phyloP scores from a whole-genome alignment of 2,113 vertebrate species.

The Halcyon senegalensis region DNA sequence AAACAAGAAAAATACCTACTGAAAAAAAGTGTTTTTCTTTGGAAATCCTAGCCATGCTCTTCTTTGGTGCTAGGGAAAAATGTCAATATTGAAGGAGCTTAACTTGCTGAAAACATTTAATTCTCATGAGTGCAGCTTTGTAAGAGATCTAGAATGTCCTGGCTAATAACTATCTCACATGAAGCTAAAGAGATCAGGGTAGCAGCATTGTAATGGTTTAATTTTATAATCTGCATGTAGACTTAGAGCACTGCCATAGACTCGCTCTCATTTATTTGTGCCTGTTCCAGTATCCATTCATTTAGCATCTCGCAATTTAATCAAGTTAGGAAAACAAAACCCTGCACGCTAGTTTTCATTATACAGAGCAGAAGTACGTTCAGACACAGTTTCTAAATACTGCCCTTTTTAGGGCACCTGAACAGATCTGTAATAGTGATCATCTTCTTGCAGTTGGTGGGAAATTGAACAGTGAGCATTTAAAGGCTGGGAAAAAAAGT shows the following conservation, averaged over 20 bases:
- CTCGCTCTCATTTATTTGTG: not conserved
- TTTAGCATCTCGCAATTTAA: constrained; percentile 2
- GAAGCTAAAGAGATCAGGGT: not conserved
- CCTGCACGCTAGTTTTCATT: not conserved
- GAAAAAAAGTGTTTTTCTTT: not conserved
- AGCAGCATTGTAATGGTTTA: not conserved
- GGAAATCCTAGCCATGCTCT: not conserved
- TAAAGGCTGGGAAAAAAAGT: not conserved
- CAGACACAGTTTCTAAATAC: not conserved
- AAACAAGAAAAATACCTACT: not conserved
- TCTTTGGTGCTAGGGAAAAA: not conserved
- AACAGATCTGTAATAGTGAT: not conserved
- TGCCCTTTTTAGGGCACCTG: not conserved
- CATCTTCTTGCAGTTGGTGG: not conserved
- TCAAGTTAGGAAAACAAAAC: constrained; percentile 17
- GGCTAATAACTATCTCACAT: not conserved
- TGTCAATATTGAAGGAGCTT: constrained; percentile 12
- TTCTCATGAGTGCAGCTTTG: not conserved
- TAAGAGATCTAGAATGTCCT: not conserved
- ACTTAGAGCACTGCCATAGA: not conserved
- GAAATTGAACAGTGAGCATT: not conserved
- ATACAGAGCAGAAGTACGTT: not conserved
- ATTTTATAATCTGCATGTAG: constrained; percentile 33
- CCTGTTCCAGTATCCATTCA: not conserved
- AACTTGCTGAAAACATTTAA: constrained; percentile 16